Percentiles rank a stretch among this genome's conserved stretches.
Conservation (phyloP, 2,888 invertebrate genomes). For the Dynastes maya region DNA sequence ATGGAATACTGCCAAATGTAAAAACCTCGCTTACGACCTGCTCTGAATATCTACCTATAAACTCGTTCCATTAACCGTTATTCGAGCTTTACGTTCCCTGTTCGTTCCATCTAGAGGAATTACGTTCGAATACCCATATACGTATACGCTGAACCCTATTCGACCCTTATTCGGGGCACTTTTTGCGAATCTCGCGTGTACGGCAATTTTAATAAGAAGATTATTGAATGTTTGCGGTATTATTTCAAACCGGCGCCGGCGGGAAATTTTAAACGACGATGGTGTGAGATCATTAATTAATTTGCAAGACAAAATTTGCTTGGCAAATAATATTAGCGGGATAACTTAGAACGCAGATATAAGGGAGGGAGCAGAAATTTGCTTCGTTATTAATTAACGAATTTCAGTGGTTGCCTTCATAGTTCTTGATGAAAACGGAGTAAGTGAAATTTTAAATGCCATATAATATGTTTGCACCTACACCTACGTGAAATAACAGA, state of each 20-base stretch:
- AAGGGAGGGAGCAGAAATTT: not conserved
- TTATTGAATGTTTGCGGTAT: constrained; percentile 21
- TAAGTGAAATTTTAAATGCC: too few species aligned
- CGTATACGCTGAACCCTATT: not conserved
- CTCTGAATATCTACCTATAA: constrained; percentile 4
- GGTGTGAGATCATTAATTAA: constrained; percentile 4
- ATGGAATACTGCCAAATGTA: constrained; percentile 40
- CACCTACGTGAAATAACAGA: too few species aligned
- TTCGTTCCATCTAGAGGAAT: not conserved
- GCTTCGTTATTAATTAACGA: not conserved
- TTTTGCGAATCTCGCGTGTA: constrained; percentile 22
- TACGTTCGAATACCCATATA: not conserved
- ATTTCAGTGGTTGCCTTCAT: too few species aligned
- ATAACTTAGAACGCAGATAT: not conserved
- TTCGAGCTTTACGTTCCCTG: constrained; percentile 1
- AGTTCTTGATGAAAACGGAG: too few species aligned
- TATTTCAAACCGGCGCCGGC: not conserved
- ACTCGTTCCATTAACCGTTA: constrained; percentile 15
- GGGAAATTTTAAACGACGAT: not conserved
- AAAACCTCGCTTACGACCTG: constrained; percentile 27
- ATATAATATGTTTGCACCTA: too few species aligned
- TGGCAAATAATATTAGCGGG: not conserved
- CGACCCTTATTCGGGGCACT: not conserved
- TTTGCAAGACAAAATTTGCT: not conserved
- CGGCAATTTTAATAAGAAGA: constrained; percentile 37